Evolutionary conservation across 1,140 invertebrate species (phyloP), one percentile per base, ranked within the genome.

Genomic region (Hycleus phaleratus): DNA sequence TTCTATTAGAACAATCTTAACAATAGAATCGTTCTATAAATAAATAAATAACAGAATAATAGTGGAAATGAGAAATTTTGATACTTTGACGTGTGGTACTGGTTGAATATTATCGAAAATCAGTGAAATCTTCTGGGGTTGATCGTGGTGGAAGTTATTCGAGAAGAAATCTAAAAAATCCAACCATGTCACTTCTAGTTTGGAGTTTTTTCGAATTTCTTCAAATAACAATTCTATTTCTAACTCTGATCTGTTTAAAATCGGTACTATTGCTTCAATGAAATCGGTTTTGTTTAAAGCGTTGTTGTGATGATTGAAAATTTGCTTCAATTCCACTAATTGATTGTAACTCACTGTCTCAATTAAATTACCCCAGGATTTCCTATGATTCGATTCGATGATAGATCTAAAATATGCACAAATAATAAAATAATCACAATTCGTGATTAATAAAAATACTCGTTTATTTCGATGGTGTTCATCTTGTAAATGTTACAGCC

Each of bases 1-100:
- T 61, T 79, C 78, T 3, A 82, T 71, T 7, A 69, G 69, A 24
- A 82, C 74, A 50, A 82, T 65, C 68, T 78, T 79, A 11, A 77
- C 71, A 46, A 82, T 73, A 0, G 75, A 71, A 58, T 82, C 80
- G 39, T 76, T 71, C 81, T 82, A 68, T 6, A 71, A 65, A 59
- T 25, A 9, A 2, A 46, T 6, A 55, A 24, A 25, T 45, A 45
- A 45, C 24, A 44, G 7, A 59, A 59, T 44, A 18, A 18, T 18
- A 18, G 18, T 56, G 55, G 46, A 52, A 6, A 3, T 11, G 38
- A 26, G 4, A 3, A 25, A 32, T 12, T 7, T 39, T 1, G 7
- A 8, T 10, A 50, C n/a, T 11, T 50, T 11, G 6, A 32, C 32
- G 7, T 32, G 11, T 32, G 11, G 25, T 9, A 40, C 11, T 24